phyloP scores from a whole-genome alignment of 2,113 vertebrate species.

The Sminthopsis crassicaudata region DNA sequence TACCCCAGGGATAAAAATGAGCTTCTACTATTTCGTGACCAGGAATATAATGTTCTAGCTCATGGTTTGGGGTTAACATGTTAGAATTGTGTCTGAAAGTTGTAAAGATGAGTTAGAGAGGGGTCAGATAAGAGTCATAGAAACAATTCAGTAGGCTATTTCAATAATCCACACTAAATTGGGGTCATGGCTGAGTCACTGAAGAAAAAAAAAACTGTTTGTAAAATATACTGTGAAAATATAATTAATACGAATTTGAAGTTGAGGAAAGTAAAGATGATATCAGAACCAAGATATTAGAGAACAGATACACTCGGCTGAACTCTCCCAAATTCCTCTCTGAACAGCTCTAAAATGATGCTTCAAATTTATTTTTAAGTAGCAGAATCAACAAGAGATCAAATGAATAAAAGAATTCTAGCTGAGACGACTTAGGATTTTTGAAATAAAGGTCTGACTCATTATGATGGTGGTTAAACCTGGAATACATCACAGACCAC shows the following conservation, averaged over 20 bases:
- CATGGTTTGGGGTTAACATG: neutral
- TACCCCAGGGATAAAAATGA: neutral
- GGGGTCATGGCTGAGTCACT: neutral
- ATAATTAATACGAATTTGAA: neutral
- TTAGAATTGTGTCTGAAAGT: neutral
- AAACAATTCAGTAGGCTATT: neutral
- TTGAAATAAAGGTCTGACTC: neutral
- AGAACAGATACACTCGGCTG: neutral
- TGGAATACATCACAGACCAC: neutral
- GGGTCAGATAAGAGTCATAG: neutral
- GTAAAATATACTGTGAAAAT: neutral
- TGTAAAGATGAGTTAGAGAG: neutral
- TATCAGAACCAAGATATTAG: neutral
- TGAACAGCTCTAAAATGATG: neutral
- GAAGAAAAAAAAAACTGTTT: neutral
- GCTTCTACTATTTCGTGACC: neutral
- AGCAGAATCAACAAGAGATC: neutral
- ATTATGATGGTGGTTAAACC: neutral
- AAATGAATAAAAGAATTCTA: neutral
- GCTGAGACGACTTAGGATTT: neutral
- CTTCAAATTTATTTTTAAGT: neutral
- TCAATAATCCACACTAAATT: neutral
- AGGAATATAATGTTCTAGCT: neutral
- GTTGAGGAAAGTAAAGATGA: neutral
- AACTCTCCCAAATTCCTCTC: neutral